Base-by-base conservation (phyloP, 2,113 vertebrate genomes). In the Sapayoa aenigma region DNA sequence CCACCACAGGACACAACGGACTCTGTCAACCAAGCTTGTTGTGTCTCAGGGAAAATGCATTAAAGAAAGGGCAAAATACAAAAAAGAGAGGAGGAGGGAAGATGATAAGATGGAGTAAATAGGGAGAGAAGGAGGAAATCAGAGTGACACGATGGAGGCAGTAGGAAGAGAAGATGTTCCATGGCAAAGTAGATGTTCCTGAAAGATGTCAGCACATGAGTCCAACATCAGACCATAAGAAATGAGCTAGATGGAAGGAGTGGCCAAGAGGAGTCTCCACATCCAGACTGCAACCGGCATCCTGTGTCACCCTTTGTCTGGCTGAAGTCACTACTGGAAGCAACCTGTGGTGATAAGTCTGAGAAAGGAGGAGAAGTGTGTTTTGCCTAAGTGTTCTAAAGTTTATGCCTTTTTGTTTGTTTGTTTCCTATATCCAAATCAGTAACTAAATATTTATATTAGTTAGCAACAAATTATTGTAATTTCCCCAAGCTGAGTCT, bases 241-340 rank as follows among this genome's bases (percentile, higher is more conserved):
- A 91, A 56, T 21, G 9, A 87, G 8, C 24, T 6, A 66, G 30
- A 66, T 58, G 20, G n/a, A 67, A 71, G 12, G 12, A 60, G 5
- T 24, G 5, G 9, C 0, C 0, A 62, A 75, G 11, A 53, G 31
- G 76, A 90, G 66, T 1, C 5, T 44, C 31, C 25, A 6, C 1
- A 0, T 24, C n/a, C 19, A 59, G 31, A 67, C 27, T 16, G 14
- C 11, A 39, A 1, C 5, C 14, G 28, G 14, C 12, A 49, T 21
- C 25, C 41, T 39, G 12, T 39, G 59, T 25, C 0, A 0, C 3
- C 21, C 80, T 75, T 67, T 84, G 6, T 28, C 39, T 44, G 13
- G 12, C 17, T 42, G 69, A 74, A 78, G 44, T 3, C 37, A 56
- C 14, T 65, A 21, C 6, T 46, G 27, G 85, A 46, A 31, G 20